Evolutionary conservation across 2,888 invertebrate species (phyloP).

Genomic region (Nomada ruficornis): DNA sequence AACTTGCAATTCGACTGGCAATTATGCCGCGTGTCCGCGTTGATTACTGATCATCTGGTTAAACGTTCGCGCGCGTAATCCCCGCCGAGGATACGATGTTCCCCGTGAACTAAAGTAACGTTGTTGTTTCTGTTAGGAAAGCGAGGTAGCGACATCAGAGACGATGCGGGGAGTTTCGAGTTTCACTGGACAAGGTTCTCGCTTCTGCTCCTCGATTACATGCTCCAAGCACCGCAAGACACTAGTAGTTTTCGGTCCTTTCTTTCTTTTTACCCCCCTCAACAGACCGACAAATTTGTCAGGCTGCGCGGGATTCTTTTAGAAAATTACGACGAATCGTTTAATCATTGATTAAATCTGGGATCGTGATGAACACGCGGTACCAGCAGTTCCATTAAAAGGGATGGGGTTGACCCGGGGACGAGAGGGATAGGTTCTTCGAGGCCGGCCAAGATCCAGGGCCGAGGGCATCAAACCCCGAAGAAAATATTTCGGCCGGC

Average conservation of each 20-base stretch:
- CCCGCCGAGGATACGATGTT: neutral
- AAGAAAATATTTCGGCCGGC: constrained; percentile 37
- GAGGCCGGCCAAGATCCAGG: too few relatives aligned
- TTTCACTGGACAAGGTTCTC: constrained; percentile 58
- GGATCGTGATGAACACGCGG: too few relatives aligned
- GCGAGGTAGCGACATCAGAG: constrained; percentile 61
- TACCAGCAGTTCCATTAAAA: too few relatives aligned
- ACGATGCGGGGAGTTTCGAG: constrained; percentile 52
- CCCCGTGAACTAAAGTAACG: neutral
- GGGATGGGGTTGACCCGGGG: too few relatives aligned
- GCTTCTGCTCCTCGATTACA: constrained; percentile 59
- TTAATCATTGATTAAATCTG: neutral
- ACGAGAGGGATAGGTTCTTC: too few relatives aligned
- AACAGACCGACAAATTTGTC: constrained; percentile 21
- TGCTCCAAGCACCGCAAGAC: constrained; percentile 29
- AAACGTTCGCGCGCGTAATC: neutral
- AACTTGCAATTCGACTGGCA: too few relatives aligned
- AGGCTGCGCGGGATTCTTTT: neutral
- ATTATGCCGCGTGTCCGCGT: neutral
- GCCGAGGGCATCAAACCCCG: constrained; percentile 16
- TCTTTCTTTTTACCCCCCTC: constrained; percentile 10
- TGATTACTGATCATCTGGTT: neutral
- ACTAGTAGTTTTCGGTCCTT: constrained; percentile 26
- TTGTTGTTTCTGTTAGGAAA: constrained; percentile 40
- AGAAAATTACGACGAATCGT: neutral